Evolutionary conservation across 2,888 invertebrate genomes (phyloP).

Genomic region (Caenorhabditis parvicauda): DNA sequence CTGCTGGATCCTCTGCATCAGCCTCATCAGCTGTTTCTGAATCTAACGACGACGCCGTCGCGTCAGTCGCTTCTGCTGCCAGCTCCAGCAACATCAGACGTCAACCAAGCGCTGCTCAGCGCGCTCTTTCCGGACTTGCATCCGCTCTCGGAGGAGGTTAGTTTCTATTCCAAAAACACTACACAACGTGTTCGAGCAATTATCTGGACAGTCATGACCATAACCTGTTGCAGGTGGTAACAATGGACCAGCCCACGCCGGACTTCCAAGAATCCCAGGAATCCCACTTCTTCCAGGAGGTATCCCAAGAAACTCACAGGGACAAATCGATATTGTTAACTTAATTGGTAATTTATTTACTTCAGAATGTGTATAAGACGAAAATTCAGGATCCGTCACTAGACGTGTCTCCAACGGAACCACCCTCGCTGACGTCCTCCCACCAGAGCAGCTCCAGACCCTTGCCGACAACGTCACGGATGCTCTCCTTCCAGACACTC

Average conservation of each 20-base stretch:
- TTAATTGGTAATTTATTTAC: constrained; percentile 53
- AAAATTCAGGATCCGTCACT: constrained; percentile 55
- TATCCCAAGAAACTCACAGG: constrained; percentile 60
- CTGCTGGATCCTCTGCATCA: constrained; percentile 17
- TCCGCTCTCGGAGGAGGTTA: constrained; percentile 69
- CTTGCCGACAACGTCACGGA: constrained; percentile 63
- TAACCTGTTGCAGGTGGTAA: constrained; percentile 70
- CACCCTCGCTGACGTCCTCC: constrained; percentile 61
- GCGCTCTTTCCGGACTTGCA: constrained; percentile 72
- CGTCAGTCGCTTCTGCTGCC: constrained; percentile 15
- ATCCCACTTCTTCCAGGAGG: constrained; percentile 61
- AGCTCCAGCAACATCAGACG: constrained; percentile 49
- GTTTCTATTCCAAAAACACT: neutral
- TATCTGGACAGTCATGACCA: neutral
- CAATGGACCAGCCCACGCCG: constrained; percentile 61
- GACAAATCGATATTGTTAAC: constrained; percentile 62
- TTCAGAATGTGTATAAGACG: neutral
- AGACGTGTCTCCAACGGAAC: constrained; percentile 62
- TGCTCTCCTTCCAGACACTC: constrained; percentile 60
- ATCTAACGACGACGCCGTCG: constrained; percentile 26
- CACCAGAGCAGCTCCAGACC: constrained; percentile 62
- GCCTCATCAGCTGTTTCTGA: constrained; percentile 22
- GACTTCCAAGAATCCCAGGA: constrained; percentile 61
- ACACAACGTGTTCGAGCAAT: neutral
- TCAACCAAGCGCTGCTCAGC: constrained; percentile 57